phyloP scores from a whole-genome alignment of 2,113 vertebrate genomes.

The human region GRCh38 chr7:38509001-38509500 shows the following conservation, averaged over 20 bases:
- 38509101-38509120: background rate
- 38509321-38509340: background rate
- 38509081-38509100: background rate
- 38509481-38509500: background rate
- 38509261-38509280: fast-evolving
- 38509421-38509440: conserved; percentile 26
- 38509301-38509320: background rate
- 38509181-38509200: background rate
- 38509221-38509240: background rate
- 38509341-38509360: background rate
- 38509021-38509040: background rate
- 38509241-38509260: background rate
- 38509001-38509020: background rate
- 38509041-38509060: background rate
- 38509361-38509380: background rate
- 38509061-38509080: background rate
- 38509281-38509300: background rate
- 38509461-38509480: background rate
- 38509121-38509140: background rate
- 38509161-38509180: background rate
- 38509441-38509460: background rate
- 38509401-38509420: background rate
- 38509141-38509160: background rate
- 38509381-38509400: background rate
- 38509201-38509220: background rate